Evolutionary conservation across 2,113 vertebrate genomes (phyloP).

Genomic region (Arizona elegans): DNA sequence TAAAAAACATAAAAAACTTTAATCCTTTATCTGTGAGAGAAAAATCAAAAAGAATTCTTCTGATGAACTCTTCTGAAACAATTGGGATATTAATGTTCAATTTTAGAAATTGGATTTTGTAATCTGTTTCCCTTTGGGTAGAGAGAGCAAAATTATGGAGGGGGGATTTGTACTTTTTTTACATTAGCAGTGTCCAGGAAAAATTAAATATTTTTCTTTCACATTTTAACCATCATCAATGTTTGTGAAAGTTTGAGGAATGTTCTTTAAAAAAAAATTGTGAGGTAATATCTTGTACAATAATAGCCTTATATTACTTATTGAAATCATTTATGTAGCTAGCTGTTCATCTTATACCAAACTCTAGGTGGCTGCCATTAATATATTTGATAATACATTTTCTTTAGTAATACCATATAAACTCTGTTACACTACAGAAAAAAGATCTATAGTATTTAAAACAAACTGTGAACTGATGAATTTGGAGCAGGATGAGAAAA

Average conservation of each 20-base stretch:
- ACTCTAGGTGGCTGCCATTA: neutral
- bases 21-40: neutral
- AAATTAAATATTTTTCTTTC: neutral
- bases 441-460: neutral
- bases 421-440: neutral
- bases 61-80: conserved; percentile 8
- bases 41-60: neutral
- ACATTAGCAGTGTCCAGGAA: neutral
- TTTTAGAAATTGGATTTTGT: neutral
- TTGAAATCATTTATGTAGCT: neutral
- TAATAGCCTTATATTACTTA: neutral
- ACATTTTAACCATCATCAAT: neutral
- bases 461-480: neutral
- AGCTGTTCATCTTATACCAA: neutral
- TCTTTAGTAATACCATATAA: neutral
- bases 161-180: neutral
- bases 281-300: neutral
- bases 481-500: no score
- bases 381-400: neutral
- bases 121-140: neutral
- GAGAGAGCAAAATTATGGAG: neutral
- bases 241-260: neutral
- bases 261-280: neutral
- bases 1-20: neutral
- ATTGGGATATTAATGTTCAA: neutral